Conservation (phyloP, 37 sponge, comb jelly and placozoan genomes). For the Spongia lamella region DNA sequence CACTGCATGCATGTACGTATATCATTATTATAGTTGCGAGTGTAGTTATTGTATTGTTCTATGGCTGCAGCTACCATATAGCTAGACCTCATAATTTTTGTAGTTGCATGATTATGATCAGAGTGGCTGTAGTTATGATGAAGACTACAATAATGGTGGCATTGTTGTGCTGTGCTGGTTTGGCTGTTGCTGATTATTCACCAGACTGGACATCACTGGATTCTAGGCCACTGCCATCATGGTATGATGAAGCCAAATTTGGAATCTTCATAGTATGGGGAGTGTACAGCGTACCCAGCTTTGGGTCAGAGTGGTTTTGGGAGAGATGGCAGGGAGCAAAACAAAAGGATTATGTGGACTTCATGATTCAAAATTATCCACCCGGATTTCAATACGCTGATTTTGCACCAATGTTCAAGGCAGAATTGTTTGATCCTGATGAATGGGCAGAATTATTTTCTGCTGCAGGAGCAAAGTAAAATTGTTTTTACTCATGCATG, state of each 20-base stretch:
- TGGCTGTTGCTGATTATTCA: slow-evolving; percentile 31
- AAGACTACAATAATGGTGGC: too few relatives aligned
- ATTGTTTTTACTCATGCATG: not conserved
- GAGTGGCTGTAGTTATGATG: too few relatives aligned
- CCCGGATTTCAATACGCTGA: slow-evolving; percentile 67
- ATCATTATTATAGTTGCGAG: too few relatives aligned
- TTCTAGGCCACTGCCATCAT: slow-evolving; percentile 61
- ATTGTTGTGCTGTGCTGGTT: too few relatives aligned
- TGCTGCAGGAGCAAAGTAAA: slow-evolving; percentile 64
- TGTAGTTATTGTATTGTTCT: too few relatives aligned
- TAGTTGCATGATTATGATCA: too few relatives aligned
- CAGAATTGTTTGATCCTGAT: slow-evolving; percentile 69
- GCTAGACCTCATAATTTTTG: too few relatives aligned
- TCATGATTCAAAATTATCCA: slow-evolving; percentile 69
- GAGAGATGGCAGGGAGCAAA: slow-evolving; percentile 56
- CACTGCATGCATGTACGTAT: too few relatives aligned
- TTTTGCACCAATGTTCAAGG: slow-evolving; percentile 72
- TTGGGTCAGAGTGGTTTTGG: slow-evolving; percentile 77
- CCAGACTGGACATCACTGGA: slow-evolving; percentile 76
- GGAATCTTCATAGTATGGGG: slow-evolving; percentile 84
- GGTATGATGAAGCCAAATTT: slow-evolving; percentile 76
- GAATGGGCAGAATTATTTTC: slow-evolving; percentile 63
- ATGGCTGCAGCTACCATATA: too few relatives aligned
- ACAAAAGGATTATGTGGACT: slow-evolving; percentile 25
- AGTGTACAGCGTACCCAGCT: slow-evolving; percentile 72